These are phyloP conservation scores for Stegophylla sp. DNA, from an alignment of 2,888 invertebrate genomes.

Conservation along the genomic window DNA sequence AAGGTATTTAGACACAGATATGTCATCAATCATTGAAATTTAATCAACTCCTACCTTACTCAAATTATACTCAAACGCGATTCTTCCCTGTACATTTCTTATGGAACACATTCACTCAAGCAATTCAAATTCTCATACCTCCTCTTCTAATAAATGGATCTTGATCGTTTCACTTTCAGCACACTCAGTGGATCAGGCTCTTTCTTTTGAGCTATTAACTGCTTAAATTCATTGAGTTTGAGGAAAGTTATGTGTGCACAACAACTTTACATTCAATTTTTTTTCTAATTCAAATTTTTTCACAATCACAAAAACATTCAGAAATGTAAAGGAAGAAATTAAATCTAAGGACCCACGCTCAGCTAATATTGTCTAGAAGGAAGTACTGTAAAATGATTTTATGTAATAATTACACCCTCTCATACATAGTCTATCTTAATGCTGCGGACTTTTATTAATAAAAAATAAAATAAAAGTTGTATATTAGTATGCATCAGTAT, in stretches of 20 bases:
- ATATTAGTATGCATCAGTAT: too few species aligned
- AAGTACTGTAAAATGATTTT: neutral
- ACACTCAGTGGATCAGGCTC: slow-evolving; percentile 27
- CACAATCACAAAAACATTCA: neutral
- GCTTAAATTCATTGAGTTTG: neutral
- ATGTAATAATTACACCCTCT: too few species aligned
- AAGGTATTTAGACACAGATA: slow-evolving; percentile 6
- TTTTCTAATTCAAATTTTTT: too few species aligned
- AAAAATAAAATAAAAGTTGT: too few species aligned
- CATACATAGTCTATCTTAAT: too few species aligned
- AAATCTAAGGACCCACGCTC: neutral
- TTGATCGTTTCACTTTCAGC: neutral
- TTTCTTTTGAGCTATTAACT: slow-evolving; percentile 1
- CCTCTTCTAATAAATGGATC: slow-evolving; percentile 9
- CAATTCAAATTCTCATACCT: neutral
- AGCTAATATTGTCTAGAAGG: neutral
- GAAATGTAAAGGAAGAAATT: neutral
- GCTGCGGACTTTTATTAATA: too few species aligned
- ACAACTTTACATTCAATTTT: too few species aligned
- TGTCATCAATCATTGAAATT: slow-evolving; percentile 26
- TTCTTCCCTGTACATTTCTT: too few species aligned
- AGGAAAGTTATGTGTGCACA: neutral
- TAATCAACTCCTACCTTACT: slow-evolving; percentile 24
- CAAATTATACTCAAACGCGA: slow-evolving; percentile 23
- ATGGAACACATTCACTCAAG: slow-evolving; percentile 2